phyloP scores from a whole-genome alignment of 2,113 vertebrate species.

The Brachirus orientalis region DNA sequence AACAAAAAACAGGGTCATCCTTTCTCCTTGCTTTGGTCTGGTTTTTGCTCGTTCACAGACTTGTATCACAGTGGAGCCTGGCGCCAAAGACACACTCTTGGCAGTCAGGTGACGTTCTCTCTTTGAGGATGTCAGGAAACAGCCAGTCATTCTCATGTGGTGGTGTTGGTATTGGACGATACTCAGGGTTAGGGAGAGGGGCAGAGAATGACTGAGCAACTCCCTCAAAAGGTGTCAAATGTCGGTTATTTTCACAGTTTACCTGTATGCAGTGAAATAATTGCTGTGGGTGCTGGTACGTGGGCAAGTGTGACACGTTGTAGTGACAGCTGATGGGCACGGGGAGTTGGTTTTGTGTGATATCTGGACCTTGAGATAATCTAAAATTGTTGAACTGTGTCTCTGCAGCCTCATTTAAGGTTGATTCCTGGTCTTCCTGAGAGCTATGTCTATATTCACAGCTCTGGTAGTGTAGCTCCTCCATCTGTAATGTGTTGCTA shows the following conservation, averaged over 20 bases:
- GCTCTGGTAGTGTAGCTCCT: slow-evolving; percentile 10
- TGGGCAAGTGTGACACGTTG: slow-evolving; percentile 21
- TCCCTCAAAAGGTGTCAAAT: slow-evolving; percentile 71
- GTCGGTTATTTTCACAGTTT: slow-evolving; percentile 7
- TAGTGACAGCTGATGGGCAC: slow-evolving; percentile 1
- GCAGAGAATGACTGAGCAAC: slow-evolving; percentile 82
- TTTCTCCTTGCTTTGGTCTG: no score
- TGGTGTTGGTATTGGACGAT: slow-evolving; percentile 59
- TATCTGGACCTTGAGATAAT: not conserved
- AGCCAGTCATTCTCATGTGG: slow-evolving; percentile 78
- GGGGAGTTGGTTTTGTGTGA: slow-evolving; percentile 19
- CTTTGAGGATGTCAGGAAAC: slow-evolving; percentile 80
- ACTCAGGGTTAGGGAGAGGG: slow-evolving; percentile 37
- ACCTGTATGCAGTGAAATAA: slow-evolving; percentile 35
- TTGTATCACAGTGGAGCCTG: no score
- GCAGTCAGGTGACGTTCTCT: slow-evolving; percentile 15
- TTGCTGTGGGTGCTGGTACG: slow-evolving; percentile 16
- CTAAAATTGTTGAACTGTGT: slow-evolving; percentile 17
- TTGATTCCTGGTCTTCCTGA: slow-evolving; percentile 17
- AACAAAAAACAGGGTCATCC: no score
- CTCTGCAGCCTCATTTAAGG: not conserved
- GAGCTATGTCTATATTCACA: slow-evolving; percentile 19
- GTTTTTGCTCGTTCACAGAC: no score
- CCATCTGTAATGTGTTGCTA: slow-evolving; percentile 10
- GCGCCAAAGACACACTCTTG: not conserved